Evolutionary conservation across 2,113 vertebrate genomes (phyloP), one percentile per base, ranked within the genome.

Genomic region (Diphyllodes magnificus): DNA sequence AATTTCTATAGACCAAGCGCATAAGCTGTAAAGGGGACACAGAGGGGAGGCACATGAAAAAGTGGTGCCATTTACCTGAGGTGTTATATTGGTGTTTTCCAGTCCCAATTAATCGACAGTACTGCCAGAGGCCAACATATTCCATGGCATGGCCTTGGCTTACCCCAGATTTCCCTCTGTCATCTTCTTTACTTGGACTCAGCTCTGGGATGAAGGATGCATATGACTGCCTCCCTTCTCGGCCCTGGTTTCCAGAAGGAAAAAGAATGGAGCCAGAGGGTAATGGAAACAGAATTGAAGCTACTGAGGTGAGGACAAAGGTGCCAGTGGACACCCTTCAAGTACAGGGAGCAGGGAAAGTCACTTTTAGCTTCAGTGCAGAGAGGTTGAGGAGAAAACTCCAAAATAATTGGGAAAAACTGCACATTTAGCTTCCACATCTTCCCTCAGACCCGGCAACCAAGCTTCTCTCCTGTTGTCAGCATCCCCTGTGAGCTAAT

Each of bases 351-450:
- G 37, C 30, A 53, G 24, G 24, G 14, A 76, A 90, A 51, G 6
- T 63, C 31, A 51, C 13, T n/a, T 82, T 42, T 59, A 21, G 13
- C 13, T 79, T 85, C 19, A 31, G 28, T 11, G 13, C 17, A 59
- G 51, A 86, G n/a, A 73, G 40, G 19, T 0, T 27, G 11, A 61
- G 42, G 35, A 42, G 78, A 49, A 69, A 57, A 5, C 13, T 70
- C 23, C 17, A 47, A 47, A 53, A 7, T 11, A 13, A 25, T 47
- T 33, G 7, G 4, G 13, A 44, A 73, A 40, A 83, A 35, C 19
- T 15, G 37, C 31, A 30, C 0, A 0, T 77, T 64, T 64, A 25
- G 2, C 3, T 82, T 56, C 37, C 15, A 9, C 10, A 14, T 56
- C 19, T 90, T 75, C 49, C 44, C 45, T 65, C 37, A 92, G 50